A percentile compares a stretch with the other conserved stretches of the same genome.
Evolutionary conservation across 2,113 vertebrate species (phyloP).

Genomic region (Phrynosoma blainvillii): DNA sequence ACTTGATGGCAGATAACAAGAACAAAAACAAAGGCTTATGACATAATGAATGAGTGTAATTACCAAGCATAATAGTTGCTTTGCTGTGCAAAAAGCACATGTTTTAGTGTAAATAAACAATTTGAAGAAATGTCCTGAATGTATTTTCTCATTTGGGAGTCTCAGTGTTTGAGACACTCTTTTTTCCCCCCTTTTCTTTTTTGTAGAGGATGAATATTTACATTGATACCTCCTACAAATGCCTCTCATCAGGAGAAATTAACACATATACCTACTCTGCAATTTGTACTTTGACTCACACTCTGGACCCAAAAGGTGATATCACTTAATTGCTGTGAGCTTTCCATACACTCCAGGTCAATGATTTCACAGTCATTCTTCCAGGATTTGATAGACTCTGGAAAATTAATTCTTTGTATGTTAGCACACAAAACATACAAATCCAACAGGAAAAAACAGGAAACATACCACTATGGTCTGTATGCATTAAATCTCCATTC

Average conservation of each 20-base stretch:
- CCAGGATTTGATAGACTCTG: too few relatives aligned
- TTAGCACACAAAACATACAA: neutral
- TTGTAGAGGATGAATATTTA: too few relatives aligned
- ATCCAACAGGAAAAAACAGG: neutral
- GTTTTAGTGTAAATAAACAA: too few relatives aligned
- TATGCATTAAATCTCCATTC: accelerated
- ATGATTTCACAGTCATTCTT: neutral
- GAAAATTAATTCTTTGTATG: neutral
- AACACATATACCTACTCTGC: neutral
- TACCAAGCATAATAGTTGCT: too few relatives aligned
- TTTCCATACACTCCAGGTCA: neutral
- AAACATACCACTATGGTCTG: slow-evolving; percentile 46
- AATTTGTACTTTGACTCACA: neutral
- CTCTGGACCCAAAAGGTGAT: neutral
- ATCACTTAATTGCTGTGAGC: neutral
- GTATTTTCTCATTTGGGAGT: too few relatives aligned
- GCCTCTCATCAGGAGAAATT: neutral
- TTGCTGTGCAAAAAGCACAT: too few relatives aligned
- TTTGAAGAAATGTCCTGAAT: too few relatives aligned
- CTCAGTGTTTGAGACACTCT: too few relatives aligned
- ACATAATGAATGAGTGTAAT: too few relatives aligned
- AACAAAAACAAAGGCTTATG: too few relatives aligned
- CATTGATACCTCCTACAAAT: neutral
- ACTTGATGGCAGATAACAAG: too few relatives aligned
- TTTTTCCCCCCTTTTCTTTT: too few relatives aligned